Base-by-base conservation (phyloP, 2,888 invertebrate species). In the Teleogryllus oceanicus region DNA sequence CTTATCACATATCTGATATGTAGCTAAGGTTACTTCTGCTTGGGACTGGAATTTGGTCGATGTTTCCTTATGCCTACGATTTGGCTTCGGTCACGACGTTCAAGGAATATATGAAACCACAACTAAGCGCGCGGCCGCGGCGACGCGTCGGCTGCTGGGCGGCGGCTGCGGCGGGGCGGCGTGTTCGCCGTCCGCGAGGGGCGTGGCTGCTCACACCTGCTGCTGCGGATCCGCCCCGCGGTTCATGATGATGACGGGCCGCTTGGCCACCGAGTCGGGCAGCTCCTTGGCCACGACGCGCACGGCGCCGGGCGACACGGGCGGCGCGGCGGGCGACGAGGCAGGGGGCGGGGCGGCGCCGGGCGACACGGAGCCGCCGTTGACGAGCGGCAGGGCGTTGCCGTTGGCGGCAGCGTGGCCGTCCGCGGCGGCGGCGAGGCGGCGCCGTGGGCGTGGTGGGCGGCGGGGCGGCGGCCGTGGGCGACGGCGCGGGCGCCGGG, bases 21-120 rank as follows among this genome's bases (percentile, higher is more conserved):
- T 62, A 18, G 62, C 62, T 62, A 62, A 62, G 62, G 62, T 62
- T 62, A 62, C 62, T 18, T 37, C 62, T 62, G 62, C 62, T 13
- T 62, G 62, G 62, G 62, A 62, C 62, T 62, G 62, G 62, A 62
- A 62, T 62, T 62, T 62, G 62, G 62, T 62, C 62, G 62, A 62
- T 62, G 62, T 62, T 62, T 62, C 62, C 62, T 13, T n/a, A 8
- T n/a, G 62, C 62, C 62, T 62, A 62, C 62, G n/a, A 62, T n/a
- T 62, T n/a, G 13, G 62, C 62, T 62, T 62, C 16, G 62, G 4
- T 62, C 62, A 62, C n/a, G 62, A 62, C 62, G 62, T 62, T 62
- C n/a, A 62, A 62, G 62, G 62, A 62, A 62, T 62, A 62, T 62
- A 62, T 62, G 62, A 62, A 62, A 62, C 62, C n/a, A 18, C 16